Percentiles rank a stretch among this genome's conserved stretches.
phyloP scores from a whole-genome alignment of 2,888 invertebrate genomes.

The Phytoseiulus persimilis region DNA sequence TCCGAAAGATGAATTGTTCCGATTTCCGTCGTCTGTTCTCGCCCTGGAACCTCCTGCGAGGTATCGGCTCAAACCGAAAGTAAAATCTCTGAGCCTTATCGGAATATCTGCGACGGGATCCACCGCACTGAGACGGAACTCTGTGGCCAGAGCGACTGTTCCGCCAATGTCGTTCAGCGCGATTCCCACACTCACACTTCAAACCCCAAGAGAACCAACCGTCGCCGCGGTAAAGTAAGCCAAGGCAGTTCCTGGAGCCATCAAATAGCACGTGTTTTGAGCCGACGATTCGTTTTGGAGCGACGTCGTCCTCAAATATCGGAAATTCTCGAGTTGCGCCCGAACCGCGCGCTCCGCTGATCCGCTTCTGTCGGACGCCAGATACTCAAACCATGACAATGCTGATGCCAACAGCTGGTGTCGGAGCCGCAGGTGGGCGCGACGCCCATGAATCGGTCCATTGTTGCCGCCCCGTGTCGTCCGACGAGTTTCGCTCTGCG shows the following conservation, averaged over 20 bases:
- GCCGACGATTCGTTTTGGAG: no score
- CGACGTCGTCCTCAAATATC: no score
- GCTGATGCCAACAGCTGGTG: background rate
- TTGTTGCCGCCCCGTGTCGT: background rate
- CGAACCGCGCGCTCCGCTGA: no score
- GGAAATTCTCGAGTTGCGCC: no score
- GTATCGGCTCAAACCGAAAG: background rate
- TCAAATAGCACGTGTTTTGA: no score
- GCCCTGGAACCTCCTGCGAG: background rate
- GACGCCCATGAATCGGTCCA: background rate
- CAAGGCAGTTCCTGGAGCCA: no score
- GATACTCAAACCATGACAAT: background rate
- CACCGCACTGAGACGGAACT: background rate
- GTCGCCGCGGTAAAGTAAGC: no score
- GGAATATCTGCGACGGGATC: background rate
- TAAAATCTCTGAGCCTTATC: background rate
- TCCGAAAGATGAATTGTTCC: background rate
- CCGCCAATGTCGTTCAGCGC: background rate
- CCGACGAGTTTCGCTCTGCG: background rate
- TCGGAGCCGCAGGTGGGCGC: background rate
- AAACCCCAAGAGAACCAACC: background rate
- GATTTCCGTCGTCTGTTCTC: background rate
- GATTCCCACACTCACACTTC: background rate
- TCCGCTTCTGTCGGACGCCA: no score
- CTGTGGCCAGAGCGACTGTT: background rate